Base-by-base conservation (phyloP, 2,797 vertebrate genomes). In the Lindbergichthys nudifrons region DNA sequence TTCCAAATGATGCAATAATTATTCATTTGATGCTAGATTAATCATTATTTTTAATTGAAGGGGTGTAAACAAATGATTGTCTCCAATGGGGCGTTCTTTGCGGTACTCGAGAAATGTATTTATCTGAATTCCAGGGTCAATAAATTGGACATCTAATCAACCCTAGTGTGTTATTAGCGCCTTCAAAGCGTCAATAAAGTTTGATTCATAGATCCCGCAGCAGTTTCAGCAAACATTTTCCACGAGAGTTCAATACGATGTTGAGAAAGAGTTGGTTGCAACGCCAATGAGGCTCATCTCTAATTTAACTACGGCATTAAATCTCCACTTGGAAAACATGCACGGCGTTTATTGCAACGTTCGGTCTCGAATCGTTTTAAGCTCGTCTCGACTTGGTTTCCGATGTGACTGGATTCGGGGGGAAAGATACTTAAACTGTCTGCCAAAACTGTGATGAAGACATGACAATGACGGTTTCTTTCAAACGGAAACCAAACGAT, bases 121-220 rank as follows among this genome's bases (percentile, higher is more conserved):
- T 76, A 83, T 90, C 82, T 67, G 36, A 62, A 85, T 68, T 81
- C 81, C 75, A 65, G 23, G 61, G 73, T 81, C 87, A 79, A 85
- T 79, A 81, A 69, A 81, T 77, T 19, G 72, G 65, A 62, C 63
- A 18, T 70, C 54, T 77, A 75, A 88, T 89, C 84, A 76, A 77
- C 72, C 63, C 70, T 15, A 70, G 51, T 63, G 70, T 84, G 83
- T 88, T 78, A 84, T 90, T 88, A 87, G 70, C 16, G 76, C 80
- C 85, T 89, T 86, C 81, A 87, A 84, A 87, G 85, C 62, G 23
- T 83, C 82, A 85, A 85, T 89, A 87, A 86, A 88, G 70, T 89
- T 84, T 89, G 89, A 91, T 90, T 85, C 73, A 90, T 87, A 16
- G 77, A 79, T 83, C 81, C 89, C 81, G 68, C 87, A 84, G 80